A percentile compares a stretch with the other conserved stretches of the same genome.
These are phyloP conservation scores for Choristoneura rosaceana DNA, from an alignment of 2,888 invertebrate species.

Conservation along the genomic window DNA sequence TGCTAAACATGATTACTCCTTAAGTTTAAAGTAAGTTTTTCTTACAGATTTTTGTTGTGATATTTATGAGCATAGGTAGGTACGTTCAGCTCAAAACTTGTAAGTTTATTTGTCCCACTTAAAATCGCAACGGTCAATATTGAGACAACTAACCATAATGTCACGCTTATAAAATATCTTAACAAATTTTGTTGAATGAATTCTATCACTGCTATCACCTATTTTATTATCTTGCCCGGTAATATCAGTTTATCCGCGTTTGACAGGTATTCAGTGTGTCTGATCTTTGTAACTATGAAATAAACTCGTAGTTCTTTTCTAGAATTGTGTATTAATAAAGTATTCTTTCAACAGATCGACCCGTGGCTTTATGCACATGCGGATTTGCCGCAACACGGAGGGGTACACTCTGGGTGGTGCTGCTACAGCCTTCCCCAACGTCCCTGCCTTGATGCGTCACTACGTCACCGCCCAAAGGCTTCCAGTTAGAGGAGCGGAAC, in stretches of 20 bases:
- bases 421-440: conserved; percentile 95
- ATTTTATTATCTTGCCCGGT: not conserved
- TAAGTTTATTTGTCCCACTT: too few species aligned
- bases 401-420: conserved; percentile 96
- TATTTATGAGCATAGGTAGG: too few species aligned
- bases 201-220: not conserved
- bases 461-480: conserved; percentile 95
- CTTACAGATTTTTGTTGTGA: not conserved
- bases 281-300: not conserved
- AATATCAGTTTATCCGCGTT: not conserved
- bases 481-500: conserved; percentile 97
- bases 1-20: conserved; percentile 96
- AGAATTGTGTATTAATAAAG: conserved; percentile 20
- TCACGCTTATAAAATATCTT: not conserved
- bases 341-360: conserved; percentile 89
- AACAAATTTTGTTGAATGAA: not conserved
- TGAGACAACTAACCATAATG: not conserved
- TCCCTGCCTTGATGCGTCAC: conserved; percentile 97
- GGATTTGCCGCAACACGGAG: conserved; percentile 93
- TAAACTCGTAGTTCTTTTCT: not conserved
- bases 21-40: conserved; percentile 95
- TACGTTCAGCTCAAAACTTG: too few species aligned
- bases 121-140: conserved; percentile 3
- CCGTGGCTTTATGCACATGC: conserved; percentile 98
- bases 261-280: not conserved